A percentile compares a stretch with the other conserved stretches of the same genome.
phyloP scores from a whole-genome alignment of 2,797 vertebrate genomes.

The Xiphorhynchus erythropygius region DNA sequence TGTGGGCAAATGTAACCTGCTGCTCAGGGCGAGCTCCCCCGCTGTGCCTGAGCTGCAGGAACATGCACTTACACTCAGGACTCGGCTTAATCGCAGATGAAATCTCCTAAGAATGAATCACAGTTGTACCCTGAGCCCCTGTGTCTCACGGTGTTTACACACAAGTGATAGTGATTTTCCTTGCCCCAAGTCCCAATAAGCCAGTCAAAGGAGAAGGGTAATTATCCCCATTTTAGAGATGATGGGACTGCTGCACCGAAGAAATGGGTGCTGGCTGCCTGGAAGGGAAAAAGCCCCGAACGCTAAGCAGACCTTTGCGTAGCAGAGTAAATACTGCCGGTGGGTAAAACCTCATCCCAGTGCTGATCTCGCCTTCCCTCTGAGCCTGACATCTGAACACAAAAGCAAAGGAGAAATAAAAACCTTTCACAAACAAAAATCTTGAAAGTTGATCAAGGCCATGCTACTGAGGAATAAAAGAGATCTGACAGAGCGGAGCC shows the following conservation, averaged over 20 bases:
- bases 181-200: neutral
- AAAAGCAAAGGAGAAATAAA: conserved; percentile 59
- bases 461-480: conserved; percentile 49
- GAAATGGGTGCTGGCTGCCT: neutral
- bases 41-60: neutral
- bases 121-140: neutral
- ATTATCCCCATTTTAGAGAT: neutral
- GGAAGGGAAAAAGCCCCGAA: neutral
- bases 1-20: neutral
- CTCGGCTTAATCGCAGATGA: neutral
- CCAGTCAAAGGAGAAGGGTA: neutral
- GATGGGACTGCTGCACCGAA: neutral
- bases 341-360: conserved; percentile 42
- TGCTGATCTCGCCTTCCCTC: conserved; percentile 31
- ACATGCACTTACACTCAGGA: neutral
- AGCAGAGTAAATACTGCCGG: neutral
- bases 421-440: conserved; percentile 64
- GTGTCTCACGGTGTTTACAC: neutral
- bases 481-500: conserved; percentile 53
- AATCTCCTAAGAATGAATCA: neutral
- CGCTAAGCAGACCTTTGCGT: neutral
- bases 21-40: neutral
- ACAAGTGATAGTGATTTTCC: neutral
- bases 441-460: conserved; percentile 68
- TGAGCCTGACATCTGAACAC: conserved; percentile 49